A percentile compares a stretch with the other conserved stretches of the same genome.
Evolutionary conservation across 2,113 vertebrate genomes (phyloP).

Genomic region (Prunella himalayana): DNA sequence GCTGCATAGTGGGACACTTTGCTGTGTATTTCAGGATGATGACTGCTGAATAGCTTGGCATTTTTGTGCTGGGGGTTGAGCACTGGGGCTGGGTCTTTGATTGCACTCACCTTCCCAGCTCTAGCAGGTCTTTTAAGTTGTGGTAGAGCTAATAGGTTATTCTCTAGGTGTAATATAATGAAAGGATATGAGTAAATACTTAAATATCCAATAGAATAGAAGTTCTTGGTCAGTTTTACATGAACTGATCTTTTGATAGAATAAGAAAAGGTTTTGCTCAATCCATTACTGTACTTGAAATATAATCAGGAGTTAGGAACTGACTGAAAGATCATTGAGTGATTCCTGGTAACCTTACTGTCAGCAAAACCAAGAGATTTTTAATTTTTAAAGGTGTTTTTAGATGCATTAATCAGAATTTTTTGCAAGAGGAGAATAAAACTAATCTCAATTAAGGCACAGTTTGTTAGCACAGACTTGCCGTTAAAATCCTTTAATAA

Average conservation of each 20-base stretch:
- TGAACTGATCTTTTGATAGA: not conserved
- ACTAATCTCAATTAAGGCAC: not conserved
- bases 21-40: not conserved
- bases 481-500: not conserved
- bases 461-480: not conserved
- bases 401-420: not conserved
- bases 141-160: not conserved
- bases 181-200: not conserved
- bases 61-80: not conserved
- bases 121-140: not conserved
- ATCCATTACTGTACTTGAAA: not conserved
- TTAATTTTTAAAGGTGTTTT: not conserved
- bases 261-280: not conserved
- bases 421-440: not conserved
- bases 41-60: accelerated
- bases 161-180: not conserved
- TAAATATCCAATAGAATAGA: not conserved
- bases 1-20: not conserved
- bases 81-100: not conserved
- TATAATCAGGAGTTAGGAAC: not conserved
- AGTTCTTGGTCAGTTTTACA: not conserved
- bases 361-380: not conserved
- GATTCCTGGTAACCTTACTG: not conserved
- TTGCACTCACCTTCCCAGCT: not conserved
- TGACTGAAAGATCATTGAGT: not conserved